A percentile compares a stretch with the other conserved stretches of the same genome.
Evolutionary conservation across 2,113 vertebrate genomes (phyloP).

Genomic region (Holacanthus passer): DNA sequence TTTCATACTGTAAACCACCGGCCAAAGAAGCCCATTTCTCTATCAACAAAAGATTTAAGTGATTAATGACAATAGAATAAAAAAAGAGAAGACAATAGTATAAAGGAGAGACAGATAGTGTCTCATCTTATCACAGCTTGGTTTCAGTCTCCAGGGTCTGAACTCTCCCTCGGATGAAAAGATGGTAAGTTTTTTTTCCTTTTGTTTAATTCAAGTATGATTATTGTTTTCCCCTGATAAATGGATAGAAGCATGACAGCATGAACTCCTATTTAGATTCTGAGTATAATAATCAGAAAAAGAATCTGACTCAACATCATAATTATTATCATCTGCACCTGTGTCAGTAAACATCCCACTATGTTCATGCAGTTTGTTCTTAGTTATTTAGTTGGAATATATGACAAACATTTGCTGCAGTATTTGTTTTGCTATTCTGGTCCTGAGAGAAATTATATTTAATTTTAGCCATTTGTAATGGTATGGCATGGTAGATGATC

Average conservation of each 20-base stretch:
- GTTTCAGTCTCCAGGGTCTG: background rate
- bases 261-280: background rate
- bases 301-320: background rate
- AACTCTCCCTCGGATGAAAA: background rate
- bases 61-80: slow-evolving; percentile 28
- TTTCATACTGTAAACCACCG: slow-evolving; percentile 25
- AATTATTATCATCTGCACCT: background rate
- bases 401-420: background rate
- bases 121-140: slow-evolving; percentile 11
- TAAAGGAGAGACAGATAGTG: background rate
- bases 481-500: background rate
- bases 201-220: background rate
- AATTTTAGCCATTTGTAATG: too few species aligned
- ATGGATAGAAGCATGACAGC: background rate
- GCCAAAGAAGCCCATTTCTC: background rate
- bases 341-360: background rate
- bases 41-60: slow-evolving; percentile 20
- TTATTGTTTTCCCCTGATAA: background rate
- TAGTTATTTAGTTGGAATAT: background rate
- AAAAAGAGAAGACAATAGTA: slow-evolving; percentile 23
- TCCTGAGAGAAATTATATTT: background rate
- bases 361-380: background rate
- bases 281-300: background rate
- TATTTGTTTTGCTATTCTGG: background rate
- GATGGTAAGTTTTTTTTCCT: background rate